phyloP scores from a whole-genome alignment of 1,140 invertebrate species.

The Ostrea edulis region DNA sequence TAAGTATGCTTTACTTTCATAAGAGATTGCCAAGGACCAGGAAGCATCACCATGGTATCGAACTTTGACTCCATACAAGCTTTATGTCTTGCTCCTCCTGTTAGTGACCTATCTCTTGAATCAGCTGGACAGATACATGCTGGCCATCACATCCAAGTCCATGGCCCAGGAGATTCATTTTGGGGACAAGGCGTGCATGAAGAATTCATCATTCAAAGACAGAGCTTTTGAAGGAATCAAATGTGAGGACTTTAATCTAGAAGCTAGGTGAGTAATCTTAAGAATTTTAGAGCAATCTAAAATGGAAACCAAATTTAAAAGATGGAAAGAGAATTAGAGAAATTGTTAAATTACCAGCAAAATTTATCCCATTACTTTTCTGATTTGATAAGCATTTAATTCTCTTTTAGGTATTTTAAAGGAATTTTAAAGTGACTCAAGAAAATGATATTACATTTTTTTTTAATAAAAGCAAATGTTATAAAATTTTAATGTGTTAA shows the following conservation, averaged over 20 bases:
- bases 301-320: background rate
- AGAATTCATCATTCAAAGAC: slow-evolving; percentile 81
- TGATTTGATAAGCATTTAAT: too few species aligned
- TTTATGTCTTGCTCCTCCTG: slow-evolving; percentile 77
- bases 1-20: background rate
- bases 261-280: background rate
- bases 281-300: background rate
- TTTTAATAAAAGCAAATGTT: background rate
- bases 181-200: slow-evolving; percentile 91
- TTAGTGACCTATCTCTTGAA: slow-evolving; percentile 79
- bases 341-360: too few species aligned
- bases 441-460: too few species aligned
- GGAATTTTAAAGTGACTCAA: too few species aligned
- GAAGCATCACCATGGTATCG: slow-evolving; percentile 47
- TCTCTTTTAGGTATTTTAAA: too few species aligned
- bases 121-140: slow-evolving; percentile 79
- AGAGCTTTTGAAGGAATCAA: slow-evolving; percentile 47
- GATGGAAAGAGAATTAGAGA: background rate
- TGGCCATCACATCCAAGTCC: slow-evolving; percentile 77
- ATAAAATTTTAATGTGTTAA: too few species aligned
- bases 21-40: slow-evolving; percentile 5
- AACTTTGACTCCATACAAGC: slow-evolving; percentile 68
- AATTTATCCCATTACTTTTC: too few species aligned
- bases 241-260: slow-evolving; percentile 51
- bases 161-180: slow-evolving; percentile 85